Base-by-base conservation (phyloP, 2,113 vertebrate genomes). In the Rhabdornis inornatus region DNA sequence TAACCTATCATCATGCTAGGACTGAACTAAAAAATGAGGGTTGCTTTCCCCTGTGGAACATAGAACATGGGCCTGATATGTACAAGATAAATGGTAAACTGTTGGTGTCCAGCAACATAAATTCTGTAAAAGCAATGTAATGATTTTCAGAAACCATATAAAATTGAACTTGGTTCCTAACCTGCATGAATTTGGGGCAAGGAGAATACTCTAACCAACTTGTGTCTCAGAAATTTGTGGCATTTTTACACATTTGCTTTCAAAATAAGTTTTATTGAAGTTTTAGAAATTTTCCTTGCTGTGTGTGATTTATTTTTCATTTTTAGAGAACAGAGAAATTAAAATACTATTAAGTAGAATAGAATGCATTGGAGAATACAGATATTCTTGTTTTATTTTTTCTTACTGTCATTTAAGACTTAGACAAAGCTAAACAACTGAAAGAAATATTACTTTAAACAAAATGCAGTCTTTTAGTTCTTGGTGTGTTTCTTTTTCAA, bases 11-110 rank as follows among this genome's bases (percentile, higher is more conserved):
- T 28, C 2, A 0, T n/a, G 14, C 24, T 35, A 61, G 25, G n/a
- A 13, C 10, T 40, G 55, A 61, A 61, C 5, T 55, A 13, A 61
- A 69, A 55, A 83, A 31, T 25, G 40, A 20, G 15, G 6, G 10
- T 23, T 55, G 25, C 8, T 55, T 68, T 69, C 15, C 6, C 35
- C 6, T 33, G 9, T 22, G n/a, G 30, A 55, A 25, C 18, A 61
- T 6, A 42, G 47, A 61, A 33, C 18, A 11, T 9, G 12, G 17
- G 15, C 14, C 49, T 0, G 0, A 19, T 0, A 0, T 23, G 25
- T 35, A 49, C 14, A 55, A 55, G 21, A 42, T 27, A 69, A 61
- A 22, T 42, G 35, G 25, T 25, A 61, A 69, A 61, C 21, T 47
- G 24, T 6, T 75, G 27, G 39, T 56, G 23, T 76, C 69, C 19